phyloP scores from a whole-genome alignment of 2,113 vertebrate genomes.

The Promerops cafer region DNA sequence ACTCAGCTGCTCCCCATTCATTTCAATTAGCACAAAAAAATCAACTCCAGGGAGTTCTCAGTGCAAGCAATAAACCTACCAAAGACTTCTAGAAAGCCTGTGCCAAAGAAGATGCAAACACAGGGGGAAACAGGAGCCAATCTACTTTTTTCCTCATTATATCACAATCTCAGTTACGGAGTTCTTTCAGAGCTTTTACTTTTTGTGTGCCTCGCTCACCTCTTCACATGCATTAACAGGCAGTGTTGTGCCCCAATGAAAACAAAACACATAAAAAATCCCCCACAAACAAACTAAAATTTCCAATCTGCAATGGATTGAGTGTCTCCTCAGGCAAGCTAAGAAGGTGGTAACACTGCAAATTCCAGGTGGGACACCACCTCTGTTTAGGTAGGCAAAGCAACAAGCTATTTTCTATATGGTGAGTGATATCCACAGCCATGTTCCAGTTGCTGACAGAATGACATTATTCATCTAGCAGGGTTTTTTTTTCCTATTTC shows the following conservation, averaged over 20 bases:
- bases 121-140: neutral
- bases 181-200: neutral
- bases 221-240: neutral
- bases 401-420: neutral
- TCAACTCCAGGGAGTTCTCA: neutral
- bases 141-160: neutral
- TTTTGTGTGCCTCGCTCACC: neutral
- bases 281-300: neutral
- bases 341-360: neutral
- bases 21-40: neutral
- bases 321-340: neutral
- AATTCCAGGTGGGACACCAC: neutral
- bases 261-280: neutral
- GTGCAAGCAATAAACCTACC: neutral
- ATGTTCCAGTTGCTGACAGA: neutral
- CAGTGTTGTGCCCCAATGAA: neutral
- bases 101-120: neutral
- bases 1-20: neutral
- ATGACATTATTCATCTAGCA: neutral
- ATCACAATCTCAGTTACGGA: neutral
- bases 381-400: neutral
- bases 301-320: neutral
- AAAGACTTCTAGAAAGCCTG: neutral
- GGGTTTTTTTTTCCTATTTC: neutral
- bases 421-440: neutral